Percentiles rank a stretch among this genome's conserved stretches.
Conservation (phyloP, 2,797 vertebrate genomes). For the Vespertilio murinus region DNA sequence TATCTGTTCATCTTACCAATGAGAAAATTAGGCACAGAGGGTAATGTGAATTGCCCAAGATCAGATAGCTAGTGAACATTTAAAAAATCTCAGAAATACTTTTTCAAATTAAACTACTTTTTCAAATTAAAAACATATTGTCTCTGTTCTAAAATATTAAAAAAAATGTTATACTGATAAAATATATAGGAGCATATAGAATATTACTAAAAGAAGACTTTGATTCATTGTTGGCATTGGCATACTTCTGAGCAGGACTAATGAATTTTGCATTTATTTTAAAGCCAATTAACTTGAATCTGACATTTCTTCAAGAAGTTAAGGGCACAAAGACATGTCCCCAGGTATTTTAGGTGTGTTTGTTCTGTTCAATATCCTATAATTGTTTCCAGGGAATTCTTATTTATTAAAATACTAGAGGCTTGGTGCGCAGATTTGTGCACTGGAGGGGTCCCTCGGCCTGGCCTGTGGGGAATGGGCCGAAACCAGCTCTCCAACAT, state of each 20-base stretch:
- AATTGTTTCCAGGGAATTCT: constrained; percentile 23
- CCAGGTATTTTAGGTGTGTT: constrained; percentile 25
- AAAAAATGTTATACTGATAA: background rate
- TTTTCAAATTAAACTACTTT: background rate
- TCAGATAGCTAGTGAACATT: constrained; percentile 8
- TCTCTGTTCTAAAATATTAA: constrained; percentile 30
- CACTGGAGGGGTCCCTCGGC: too few species aligned
- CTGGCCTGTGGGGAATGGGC: too few species aligned
- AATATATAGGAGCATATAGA: background rate
- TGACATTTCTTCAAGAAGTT: constrained; percentile 56
- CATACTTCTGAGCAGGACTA: background rate
- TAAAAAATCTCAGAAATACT: constrained; percentile 37
- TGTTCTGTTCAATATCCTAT: constrained; percentile 25
- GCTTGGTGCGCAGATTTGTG: too few species aligned
- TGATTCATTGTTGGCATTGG: constrained; percentile 11
- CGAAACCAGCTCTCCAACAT: too few species aligned
- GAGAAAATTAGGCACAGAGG: background rate
- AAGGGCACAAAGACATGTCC: background rate
- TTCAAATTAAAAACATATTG: constrained; percentile 37
- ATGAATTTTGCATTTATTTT: constrained; percentile 49
- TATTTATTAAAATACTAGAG: constrained; percentile 41
- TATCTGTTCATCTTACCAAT: background rate
- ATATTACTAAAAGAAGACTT: background rate
- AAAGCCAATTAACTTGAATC: constrained; percentile 19
- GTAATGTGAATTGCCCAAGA: background rate